Evolutionary conservation across 2,888 invertebrate genomes (phyloP).

Genomic region (Polymixis lichenea): DNA sequence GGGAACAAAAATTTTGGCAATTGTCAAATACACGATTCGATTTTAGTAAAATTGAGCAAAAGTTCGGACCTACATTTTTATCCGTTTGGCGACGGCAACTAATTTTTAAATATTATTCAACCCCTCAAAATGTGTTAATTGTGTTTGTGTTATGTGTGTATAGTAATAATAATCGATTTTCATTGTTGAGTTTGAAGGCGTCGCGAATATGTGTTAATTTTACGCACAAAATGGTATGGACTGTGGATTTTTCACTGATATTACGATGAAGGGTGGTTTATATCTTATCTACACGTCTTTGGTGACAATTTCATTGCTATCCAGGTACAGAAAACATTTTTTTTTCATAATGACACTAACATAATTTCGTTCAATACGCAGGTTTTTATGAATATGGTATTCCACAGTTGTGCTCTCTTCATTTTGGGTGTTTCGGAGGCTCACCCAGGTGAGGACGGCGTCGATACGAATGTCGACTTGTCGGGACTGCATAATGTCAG

Average conservation of each 20-base stretch:
- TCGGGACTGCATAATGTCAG: constrained; percentile 87
- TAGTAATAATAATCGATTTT: constrained; percentile 65
- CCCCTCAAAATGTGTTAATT: constrained; percentile 72
- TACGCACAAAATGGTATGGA: constrained; percentile 88
- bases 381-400: constrained; percentile 49
- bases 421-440: constrained; percentile 91
- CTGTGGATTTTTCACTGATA: constrained; percentile 86
- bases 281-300: constrained; percentile 91
- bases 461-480: constrained; percentile 78
- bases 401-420: constrained; percentile 90
- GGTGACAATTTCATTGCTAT: constrained; percentile 91
- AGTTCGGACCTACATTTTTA: constrained; percentile 73
- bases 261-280: constrained; percentile 92
- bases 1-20: constrained; percentile 71
- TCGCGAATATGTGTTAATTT: constrained; percentile 84
- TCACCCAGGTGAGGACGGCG: constrained; percentile 80
- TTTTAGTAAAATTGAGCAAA: constrained; percentile 73
- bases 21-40: constrained; percentile 77
- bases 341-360: constrained; percentile 9
- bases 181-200: constrained; percentile 70
- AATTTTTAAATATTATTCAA: constrained; percentile 65
- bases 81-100: constrained; percentile 68
- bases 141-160: constrained; percentile 71
- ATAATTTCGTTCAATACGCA: neutral
- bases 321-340: constrained; percentile 84